Percentiles rank a stretch among this genome's conserved stretches.
Conservation (phyloP, 2,888 invertebrate species). For the Orthosia gracilis region DNA sequence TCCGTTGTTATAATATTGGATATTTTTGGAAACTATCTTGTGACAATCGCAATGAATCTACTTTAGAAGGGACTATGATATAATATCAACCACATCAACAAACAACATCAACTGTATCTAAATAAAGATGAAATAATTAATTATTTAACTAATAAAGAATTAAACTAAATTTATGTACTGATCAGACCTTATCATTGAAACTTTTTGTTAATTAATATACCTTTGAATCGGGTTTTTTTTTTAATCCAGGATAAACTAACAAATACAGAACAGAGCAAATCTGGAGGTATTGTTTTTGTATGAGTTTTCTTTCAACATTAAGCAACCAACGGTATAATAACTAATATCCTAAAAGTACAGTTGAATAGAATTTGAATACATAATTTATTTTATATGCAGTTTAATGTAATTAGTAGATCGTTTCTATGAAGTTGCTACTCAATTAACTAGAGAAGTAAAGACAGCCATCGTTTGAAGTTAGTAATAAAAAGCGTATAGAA, state of each 20-base stretch:
- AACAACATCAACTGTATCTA: slow-evolving; percentile 52
- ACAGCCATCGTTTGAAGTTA: slow-evolving; percentile 61
- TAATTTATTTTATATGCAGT: slow-evolving; percentile 29
- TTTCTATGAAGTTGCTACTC: slow-evolving; percentile 41
- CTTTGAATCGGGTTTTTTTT: slow-evolving; percentile 8
- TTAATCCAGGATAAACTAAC: slow-evolving; percentile 2
- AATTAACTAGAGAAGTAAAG: slow-evolving; percentile 53
- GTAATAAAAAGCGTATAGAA: slow-evolving; percentile 41
- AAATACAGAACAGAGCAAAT: too few relatives aligned
- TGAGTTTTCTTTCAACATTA: slow-evolving; percentile 1
- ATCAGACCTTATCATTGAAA: slow-evolving; percentile 19
- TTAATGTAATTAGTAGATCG: slow-evolving; percentile 17
- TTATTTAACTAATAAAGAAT: slow-evolving; percentile 32
- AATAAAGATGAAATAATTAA: slow-evolving; percentile 25
- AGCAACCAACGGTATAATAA: slow-evolving; percentile 9
- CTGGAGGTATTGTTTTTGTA: background rate
- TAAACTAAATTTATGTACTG: slow-evolving; percentile 22
- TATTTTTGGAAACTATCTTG: slow-evolving; percentile 42
- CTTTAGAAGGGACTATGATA: slow-evolving; percentile 61
- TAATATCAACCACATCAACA: too few relatives aligned
- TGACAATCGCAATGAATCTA: slow-evolving; percentile 59
- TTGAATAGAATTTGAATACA: slow-evolving; percentile 34
- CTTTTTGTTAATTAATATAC: slow-evolving; percentile 7
- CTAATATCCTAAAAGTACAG: slow-evolving; percentile 46
- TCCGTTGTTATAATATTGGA: slow-evolving; percentile 48